Evolutionary conservation across 2,888 invertebrate genomes (phyloP), one percentile per base, ranked within the genome.

Genomic region (Ptychoptera albimana): DNA sequence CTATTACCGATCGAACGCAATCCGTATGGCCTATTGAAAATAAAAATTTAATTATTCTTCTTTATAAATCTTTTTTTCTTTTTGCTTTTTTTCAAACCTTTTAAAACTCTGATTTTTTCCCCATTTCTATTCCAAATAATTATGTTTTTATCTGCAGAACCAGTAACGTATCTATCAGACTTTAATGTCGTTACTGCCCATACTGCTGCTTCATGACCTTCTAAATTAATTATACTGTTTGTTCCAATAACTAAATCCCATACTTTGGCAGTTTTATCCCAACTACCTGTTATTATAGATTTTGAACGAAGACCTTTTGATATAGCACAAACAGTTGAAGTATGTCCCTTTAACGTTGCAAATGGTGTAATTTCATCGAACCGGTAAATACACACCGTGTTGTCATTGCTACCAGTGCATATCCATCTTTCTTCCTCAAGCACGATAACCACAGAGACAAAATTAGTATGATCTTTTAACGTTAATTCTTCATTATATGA

Each of bases 1-100:
- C 73, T 1, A 78, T 74, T 30, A 97, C 59, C 16, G 75, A 82
- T 58, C 97, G 71, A 0, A 97, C 89, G 66, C 93, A 93, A 58
- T 97, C 97, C 2, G 79, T 82, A 60, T 97, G 97, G 6, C 93
- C 91, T 72, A 59, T n/a, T n/a, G n/a, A n/a, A n/a, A n/a, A n/a
- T n/a, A 37, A 61, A n/a, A 69, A 49, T 10, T 16, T 36, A 15
- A 46, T 23, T 42, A 32, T 6, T 40, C 39, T n/a, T n/a, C n/a
- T n/a, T n/a, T n/a, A n/a, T n/a, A n/a, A n/a, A n/a, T n/a, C n/a
- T n/a, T n/a, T n/a, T 47, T 46, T 48, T 37, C 38, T 13, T 23
- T 11, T 12, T 12, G 11, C 12, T 10, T 46, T 57, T 59, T 12
- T 59, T 58, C 12, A 53, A 45, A 79, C 80, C 85, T 63, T 69